A percentile compares a stretch with the other conserved stretches of the same genome.
phyloP scores from a whole-genome alignment of 2,888 invertebrate species.

The Parapristionchus giblindavisi region DNA sequence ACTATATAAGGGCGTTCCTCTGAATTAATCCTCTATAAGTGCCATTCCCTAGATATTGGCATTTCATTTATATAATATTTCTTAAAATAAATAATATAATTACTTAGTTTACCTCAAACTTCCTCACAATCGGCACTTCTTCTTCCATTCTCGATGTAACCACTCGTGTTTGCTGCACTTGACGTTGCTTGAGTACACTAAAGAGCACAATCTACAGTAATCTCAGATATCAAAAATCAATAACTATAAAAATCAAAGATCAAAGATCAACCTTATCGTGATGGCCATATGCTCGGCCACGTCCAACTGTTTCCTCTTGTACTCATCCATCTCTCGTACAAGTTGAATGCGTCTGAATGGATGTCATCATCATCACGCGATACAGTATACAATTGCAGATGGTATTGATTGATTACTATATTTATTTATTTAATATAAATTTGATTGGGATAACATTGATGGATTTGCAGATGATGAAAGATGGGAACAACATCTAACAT shows the following conservation, averaged over 20 bases:
- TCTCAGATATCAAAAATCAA: no score
- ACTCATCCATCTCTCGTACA: constrained; percentile 60
- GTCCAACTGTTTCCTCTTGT: constrained; percentile 78
- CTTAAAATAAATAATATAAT: no score
- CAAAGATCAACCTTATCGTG: constrained; percentile 79
- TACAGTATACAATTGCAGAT: constrained; percentile 36
- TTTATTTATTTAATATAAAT: no score
- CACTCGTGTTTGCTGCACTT: constrained; percentile 64
- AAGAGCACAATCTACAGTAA: no score
- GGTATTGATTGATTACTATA: constrained; percentile 60
- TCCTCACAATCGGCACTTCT: constrained; percentile 65
- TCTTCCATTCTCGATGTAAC: constrained; percentile 42
- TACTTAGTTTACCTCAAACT: constrained; percentile 77
- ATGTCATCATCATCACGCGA: constrained; percentile 40
- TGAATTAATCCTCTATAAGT: background rate
- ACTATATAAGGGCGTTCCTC: no score
- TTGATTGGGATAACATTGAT: no score
- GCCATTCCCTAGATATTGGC: background rate
- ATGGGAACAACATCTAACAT: no score
- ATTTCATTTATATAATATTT: background rate
- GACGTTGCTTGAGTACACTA: constrained; percentile 71
- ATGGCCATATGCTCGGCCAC: constrained; percentile 93
- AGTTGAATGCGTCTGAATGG: constrained; percentile 40
- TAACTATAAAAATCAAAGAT: constrained; percentile 65
- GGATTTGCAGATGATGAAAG: no score